Evolutionary conservation across 2,888 invertebrate species (phyloP).

Genomic region (Eupithecia subfuscata): DNA sequence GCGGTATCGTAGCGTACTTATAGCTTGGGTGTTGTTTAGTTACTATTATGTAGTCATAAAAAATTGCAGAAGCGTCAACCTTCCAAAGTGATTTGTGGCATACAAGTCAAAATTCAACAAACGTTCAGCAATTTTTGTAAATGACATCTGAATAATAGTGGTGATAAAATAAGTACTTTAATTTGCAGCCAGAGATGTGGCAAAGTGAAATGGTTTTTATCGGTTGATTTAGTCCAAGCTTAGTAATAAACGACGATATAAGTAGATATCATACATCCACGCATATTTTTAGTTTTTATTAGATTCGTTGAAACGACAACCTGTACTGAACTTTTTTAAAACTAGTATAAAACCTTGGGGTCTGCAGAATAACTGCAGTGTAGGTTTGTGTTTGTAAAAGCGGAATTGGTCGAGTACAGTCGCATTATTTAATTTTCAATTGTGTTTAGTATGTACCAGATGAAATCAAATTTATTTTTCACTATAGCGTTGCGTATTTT

Average conservation of each 20-base stretch:
- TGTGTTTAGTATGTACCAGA: slow-evolving; percentile 14
- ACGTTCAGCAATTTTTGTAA: background rate
- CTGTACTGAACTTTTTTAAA: background rate
- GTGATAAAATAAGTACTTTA: no score
- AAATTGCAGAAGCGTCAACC: background rate
- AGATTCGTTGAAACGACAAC: background rate
- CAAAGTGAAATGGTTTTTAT: background rate
- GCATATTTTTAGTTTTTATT: background rate
- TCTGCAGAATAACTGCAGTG: background rate
- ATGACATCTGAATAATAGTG: background rate
- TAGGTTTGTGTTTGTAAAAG: background rate
- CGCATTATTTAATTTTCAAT: background rate
- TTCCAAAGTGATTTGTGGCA: background rate
- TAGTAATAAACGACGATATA: background rate
- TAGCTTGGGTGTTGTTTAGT: no score
- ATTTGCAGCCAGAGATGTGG: background rate
- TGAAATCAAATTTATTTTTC: slow-evolving; percentile 16
- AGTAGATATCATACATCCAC: background rate
- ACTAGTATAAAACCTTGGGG: background rate
- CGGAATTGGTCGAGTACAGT: background rate
- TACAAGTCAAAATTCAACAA: no score
- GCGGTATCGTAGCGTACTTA: no score
- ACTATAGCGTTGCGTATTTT: background rate
- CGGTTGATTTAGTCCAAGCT: background rate
- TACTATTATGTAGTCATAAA: background rate